phyloP scores from a whole-genome alignment of 2,113 vertebrate genomes.

The Motacilla alba region DNA sequence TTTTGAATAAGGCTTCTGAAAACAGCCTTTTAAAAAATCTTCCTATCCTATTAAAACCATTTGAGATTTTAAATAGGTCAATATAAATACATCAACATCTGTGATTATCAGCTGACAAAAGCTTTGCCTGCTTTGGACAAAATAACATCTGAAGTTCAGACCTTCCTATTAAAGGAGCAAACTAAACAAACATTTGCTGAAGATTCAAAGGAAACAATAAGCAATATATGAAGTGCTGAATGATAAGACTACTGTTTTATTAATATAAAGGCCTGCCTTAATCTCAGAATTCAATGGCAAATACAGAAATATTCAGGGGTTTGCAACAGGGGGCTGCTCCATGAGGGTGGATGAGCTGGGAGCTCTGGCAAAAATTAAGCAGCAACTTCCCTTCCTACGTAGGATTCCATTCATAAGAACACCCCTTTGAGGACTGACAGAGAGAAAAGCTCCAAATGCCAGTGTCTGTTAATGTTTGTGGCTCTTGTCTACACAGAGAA shows the following conservation, averaged over 20 bases:
- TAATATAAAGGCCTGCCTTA: neutral
- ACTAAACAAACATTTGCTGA: neutral
- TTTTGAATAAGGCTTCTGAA: neutral
- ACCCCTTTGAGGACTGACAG: neutral
- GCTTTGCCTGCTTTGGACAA: neutral
- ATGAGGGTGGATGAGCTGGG: rapidly evolving
- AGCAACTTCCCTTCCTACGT: neutral
- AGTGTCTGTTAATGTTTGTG: neutral
- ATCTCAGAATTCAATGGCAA: neutral
- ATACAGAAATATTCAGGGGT: neutral
- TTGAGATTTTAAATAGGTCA: conserved; percentile 7
- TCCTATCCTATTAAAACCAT: neutral
- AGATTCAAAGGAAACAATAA: neutral
- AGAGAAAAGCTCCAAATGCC: neutral
- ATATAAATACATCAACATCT: neutral
- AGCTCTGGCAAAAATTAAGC: neutral
- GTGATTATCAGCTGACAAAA: conserved; percentile 3
- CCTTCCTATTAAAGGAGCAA: neutral
- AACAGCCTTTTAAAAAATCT: neutral
- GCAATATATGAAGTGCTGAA: neutral
- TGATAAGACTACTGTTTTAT: neutral
- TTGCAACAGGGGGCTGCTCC: neutral
- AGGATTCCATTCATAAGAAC: neutral
- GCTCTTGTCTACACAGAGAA: neutral
- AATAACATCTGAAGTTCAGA: neutral